phyloP scores from a whole-genome alignment of 1,140 invertebrate genomes.

The Ridgeia piscesae region DNA sequence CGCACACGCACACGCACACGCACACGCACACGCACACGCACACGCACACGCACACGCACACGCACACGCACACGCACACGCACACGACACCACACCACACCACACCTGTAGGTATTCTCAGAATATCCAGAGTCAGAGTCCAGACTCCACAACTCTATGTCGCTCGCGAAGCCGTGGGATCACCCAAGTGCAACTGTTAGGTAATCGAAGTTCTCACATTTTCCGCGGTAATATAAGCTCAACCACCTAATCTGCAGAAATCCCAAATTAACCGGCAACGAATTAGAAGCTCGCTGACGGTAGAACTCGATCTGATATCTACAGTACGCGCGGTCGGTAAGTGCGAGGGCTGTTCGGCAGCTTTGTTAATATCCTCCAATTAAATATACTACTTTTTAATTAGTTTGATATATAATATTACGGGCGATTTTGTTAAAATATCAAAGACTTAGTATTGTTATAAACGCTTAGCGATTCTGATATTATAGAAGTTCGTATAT shows the following conservation, averaged over 20 bases:
- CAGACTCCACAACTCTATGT: not conserved
- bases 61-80: no score
- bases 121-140: not conserved
- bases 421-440: no score
- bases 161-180: not conserved
- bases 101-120: no score
- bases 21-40: no score
- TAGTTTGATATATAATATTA: no score
- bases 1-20: no score
- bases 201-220: not conserved
- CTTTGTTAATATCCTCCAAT: not conserved
- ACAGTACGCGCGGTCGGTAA: not conserved
- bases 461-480: no score
- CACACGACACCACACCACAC: no score
- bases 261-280: not conserved
- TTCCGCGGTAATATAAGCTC: not conserved
- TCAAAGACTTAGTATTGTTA: no score
- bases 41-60: no score
- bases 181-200: not conserved
- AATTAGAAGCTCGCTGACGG: not conserved
- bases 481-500: no score
- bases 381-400: not conserved
- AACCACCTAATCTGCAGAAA: not conserved
- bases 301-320: not conserved
- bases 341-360: not conserved